phyloP scores from a whole-genome alignment of 2,113 vertebrate species.

The Sander lucioperca region DNA sequence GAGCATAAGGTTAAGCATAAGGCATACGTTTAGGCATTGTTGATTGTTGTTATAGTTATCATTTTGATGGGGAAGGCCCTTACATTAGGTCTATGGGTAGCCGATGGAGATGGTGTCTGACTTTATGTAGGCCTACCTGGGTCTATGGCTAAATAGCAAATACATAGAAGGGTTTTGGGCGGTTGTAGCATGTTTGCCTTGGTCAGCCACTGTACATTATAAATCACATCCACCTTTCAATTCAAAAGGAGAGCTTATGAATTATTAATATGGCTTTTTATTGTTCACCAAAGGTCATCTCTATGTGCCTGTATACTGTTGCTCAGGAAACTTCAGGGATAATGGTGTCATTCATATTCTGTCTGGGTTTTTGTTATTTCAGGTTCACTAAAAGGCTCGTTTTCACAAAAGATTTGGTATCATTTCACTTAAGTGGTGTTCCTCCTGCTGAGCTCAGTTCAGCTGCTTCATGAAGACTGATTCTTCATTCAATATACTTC shows the following conservation, averaged over 20 bases:
- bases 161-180: too few species aligned
- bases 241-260: conserved; percentile 16
- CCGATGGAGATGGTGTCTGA: too few species aligned
- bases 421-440: conserved; percentile 2
- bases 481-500: conserved; percentile 7
- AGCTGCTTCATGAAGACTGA: background rate
- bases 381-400: conserved; percentile 26
- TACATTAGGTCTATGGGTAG: too few species aligned
- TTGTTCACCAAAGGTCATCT: conserved; percentile 19
- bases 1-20: background rate
- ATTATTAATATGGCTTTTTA: conserved; percentile 22
- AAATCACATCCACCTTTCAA: background rate
- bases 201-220: background rate
- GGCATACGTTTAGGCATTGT: too few species aligned
- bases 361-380: conserved; percentile 21
- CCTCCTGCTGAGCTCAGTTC: conserved; percentile 31
- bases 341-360: conserved; percentile 31
- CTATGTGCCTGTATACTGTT: background rate
- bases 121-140: too few species aligned
- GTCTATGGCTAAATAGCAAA: too few species aligned
- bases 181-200: too few species aligned
- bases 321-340: background rate
- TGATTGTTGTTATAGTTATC: too few species aligned
- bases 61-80: too few species aligned
- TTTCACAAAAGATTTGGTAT: conserved; percentile 9